These are phyloP conservation scores for Hippasteria phrygiana DNA, from an alignment of 53 echinoderm and acorn worm genomes.

Conservation along the genomic window DNA sequence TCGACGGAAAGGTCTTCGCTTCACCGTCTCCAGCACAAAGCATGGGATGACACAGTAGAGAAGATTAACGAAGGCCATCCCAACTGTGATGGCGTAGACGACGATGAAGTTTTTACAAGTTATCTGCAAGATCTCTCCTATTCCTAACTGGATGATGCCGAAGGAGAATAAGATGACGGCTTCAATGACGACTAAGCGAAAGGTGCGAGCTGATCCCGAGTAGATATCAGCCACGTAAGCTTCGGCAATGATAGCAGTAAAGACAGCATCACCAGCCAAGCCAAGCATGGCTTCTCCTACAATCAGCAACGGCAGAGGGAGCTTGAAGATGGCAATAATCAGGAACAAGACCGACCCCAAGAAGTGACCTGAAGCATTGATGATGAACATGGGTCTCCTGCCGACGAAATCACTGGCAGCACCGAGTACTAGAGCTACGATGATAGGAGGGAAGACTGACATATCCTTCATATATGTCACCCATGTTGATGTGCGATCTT, in stretches of 20 bases:
- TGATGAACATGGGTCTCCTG: conserved; percentile 72
- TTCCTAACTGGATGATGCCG: conserved; percentile 50
- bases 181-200: conserved; percentile 29
- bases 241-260: conserved; percentile 23
- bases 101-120: conserved; percentile 38
- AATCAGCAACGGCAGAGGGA: conserved; percentile 28
- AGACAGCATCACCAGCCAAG: conserved; percentile 62
- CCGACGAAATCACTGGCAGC: conserved; percentile 72
- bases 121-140: conserved; percentile 55
- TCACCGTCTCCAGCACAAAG: conserved; percentile 60
- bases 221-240: conserved; percentile 68
- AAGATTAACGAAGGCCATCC: conserved; percentile 53
- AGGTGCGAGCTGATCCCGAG: conserved; percentile 30
- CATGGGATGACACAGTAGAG: conserved; percentile 46
- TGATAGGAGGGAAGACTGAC: conserved; percentile 65
- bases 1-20: neutral
- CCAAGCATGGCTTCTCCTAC: conserved; percentile 55
- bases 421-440: conserved; percentile 46
- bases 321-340: conserved; percentile 48
- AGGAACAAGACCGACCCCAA: conserved; percentile 54
- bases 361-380: conserved; percentile 59
- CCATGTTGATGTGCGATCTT: conserved; percentile 65
- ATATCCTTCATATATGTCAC: conserved; percentile 62
- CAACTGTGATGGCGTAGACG: conserved; percentile 28
- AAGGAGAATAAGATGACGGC: conserved; percentile 45